Conservation (phyloP, 2,888 invertebrate genomes). For the Eilema depressum region DNA sequence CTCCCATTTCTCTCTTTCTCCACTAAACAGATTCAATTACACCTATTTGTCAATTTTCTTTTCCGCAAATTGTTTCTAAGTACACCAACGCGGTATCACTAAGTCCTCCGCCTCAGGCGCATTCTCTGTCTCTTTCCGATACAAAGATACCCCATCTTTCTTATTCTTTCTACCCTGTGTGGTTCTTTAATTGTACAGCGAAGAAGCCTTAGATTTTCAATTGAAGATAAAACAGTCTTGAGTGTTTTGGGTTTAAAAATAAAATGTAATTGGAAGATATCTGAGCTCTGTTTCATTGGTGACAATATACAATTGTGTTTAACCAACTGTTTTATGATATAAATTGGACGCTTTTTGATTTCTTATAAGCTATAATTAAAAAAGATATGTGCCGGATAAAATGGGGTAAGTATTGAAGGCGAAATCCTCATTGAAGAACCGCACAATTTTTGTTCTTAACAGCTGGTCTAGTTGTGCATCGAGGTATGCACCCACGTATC, state of each 20-base stretch:
- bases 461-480: not conserved
- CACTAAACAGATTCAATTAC: constrained; percentile 43
- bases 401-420: no score
- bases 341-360: not conserved
- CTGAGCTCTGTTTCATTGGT: not conserved
- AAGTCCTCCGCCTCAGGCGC: constrained; percentile 40
- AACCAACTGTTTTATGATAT: not conserved
- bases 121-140: constrained; percentile 33
- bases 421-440: not conserved
- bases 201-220: constrained; percentile 42
- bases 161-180: constrained; percentile 31
- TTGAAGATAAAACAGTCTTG: constrained; percentile 38
- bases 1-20: constrained; percentile 9
- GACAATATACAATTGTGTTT: not conserved
- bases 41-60: constrained; percentile 53
- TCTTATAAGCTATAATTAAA: not conserved
- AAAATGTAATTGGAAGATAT: constrained; percentile 21
- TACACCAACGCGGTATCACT: constrained; percentile 41
- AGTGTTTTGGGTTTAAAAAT: constrained; percentile 40
- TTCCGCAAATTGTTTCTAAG: constrained; percentile 44
- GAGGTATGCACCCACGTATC: no score
- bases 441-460: not conserved
- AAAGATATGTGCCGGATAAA: no score
- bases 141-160: constrained; percentile 24
- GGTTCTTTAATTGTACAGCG: constrained; percentile 49